These are phyloP conservation scores for Cataglyphis albicans DNA, from an alignment of 2,888 invertebrate species.

Conservation along the genomic window DNA sequence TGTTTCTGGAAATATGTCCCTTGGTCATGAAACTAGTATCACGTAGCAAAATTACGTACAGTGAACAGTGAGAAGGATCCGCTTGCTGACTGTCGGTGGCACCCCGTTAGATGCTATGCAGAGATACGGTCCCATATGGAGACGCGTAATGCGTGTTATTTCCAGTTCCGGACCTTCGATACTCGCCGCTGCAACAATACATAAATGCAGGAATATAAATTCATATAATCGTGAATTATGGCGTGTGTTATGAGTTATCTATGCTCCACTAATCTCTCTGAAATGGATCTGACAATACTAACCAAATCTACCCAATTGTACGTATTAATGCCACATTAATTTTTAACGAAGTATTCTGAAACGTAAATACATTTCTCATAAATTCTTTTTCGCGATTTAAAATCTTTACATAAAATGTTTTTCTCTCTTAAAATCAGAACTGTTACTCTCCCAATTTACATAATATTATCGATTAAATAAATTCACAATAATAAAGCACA, in stretches of 20 bases:
- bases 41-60: constrained; percentile 89
- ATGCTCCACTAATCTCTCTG: constrained; percentile 11
- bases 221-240: constrained; percentile 15
- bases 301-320: constrained; percentile 40
- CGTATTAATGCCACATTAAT: constrained; percentile 34
- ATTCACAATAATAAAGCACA: constrained; percentile 5
- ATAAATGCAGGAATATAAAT: constrained; percentile 35
- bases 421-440: not conserved
- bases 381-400: not conserved
- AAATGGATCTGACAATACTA: not conserved
- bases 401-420: not conserved
- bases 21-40: constrained; percentile 24
- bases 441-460: not conserved
- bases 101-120: constrained; percentile 94
- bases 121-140: constrained; percentile 92
- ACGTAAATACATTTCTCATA: not conserved
- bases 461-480: not conserved
- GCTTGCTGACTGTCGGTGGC: constrained; percentile 87
- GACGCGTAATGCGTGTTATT: constrained; percentile 90
- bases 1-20: not conserved
- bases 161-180: constrained; percentile 90
- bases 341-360: constrained; percentile 3
- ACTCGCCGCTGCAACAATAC: constrained; percentile 87
- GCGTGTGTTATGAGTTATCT: constrained; percentile 13
- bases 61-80: constrained; percentile 89